These are phyloP conservation scores for Andinoacara biseriatus DNA, from an alignment of 2,113 vertebrate genomes.

Conservation along the genomic window DNA sequence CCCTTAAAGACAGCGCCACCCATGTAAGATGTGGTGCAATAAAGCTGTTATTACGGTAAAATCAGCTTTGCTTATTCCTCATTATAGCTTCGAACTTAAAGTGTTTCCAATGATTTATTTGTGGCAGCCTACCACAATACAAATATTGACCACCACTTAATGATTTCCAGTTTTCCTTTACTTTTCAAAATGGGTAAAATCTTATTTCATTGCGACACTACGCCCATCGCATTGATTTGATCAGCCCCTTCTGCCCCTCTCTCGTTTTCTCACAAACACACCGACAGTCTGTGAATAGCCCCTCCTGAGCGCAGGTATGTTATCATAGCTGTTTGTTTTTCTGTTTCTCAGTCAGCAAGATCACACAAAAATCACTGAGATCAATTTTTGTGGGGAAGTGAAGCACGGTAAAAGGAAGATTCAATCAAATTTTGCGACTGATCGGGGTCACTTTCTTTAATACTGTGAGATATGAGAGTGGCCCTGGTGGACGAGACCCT, in stretches of 20 bases:
- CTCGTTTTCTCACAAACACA: neutral
- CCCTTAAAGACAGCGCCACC: neutral
- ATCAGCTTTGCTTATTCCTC: neutral
- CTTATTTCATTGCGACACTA: neutral
- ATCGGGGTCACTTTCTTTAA: neutral
- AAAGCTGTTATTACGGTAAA: neutral
- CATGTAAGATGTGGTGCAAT: neutral
- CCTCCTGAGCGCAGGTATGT: neutral
- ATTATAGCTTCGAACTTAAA: neutral
- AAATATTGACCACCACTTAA: neutral
- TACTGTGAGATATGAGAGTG: neutral
- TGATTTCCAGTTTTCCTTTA: neutral
- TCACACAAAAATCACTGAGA: neutral
- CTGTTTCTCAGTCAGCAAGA: neutral
- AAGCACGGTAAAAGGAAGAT: neutral
- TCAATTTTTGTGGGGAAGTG: neutral
- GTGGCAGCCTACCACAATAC: neutral
- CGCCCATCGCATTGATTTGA: neutral
- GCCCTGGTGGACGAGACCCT: neutral
- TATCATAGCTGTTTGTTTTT: neutral
- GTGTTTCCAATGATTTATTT: neutral
- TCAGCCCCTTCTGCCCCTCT: neutral
- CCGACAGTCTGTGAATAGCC: neutral
- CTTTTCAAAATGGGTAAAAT: neutral
- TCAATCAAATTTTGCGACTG: neutral